Base-by-base conservation (phyloP, 2,113 vertebrate species). In the Tenebrosternarchus preto region DNA sequence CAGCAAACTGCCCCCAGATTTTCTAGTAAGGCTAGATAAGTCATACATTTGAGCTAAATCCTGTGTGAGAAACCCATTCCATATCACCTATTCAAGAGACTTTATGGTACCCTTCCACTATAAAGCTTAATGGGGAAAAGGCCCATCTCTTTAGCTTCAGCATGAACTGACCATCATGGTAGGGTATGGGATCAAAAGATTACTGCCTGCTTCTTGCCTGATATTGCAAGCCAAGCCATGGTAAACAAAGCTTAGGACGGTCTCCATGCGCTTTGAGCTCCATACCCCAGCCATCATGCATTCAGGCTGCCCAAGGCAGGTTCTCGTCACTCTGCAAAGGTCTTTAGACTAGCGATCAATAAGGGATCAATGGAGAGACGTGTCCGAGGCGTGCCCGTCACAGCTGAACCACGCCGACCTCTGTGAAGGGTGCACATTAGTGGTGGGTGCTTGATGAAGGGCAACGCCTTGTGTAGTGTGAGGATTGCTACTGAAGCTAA, bases 291-390 rank as follows among this genome's bases (percentile, higher is more conserved):
- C 59, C 66, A 53, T 8, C 55, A 75, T 75, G 70, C 53, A 80
- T 66, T 74, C 24, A 27, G 61, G 17, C 25, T 53, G 36, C 69
- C 64, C 20, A 63, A 15, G 50, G n/a, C 63, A 63, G 66, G 25
- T 63, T 81, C 70, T 78, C 69, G 75, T 73, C 8, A 36, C 27
- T 75, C 56, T 76, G 55, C 60, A 73, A 55, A 57, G 39, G 25
- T 25, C 57, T 60, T 60, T 24, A 78, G 55, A 75, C 64, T 66
- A 36, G 29, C 67, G 75, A 84, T 88, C 83, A 84, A 81, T 84
- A 64, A 1, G 46, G 50, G 46, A 74, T 73, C 71, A 5, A 79
- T 76, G 31, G 66, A 24, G n/a, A 70, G 12, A 53, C 57, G 56
- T 50, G 63, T 31, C 6, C 55, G 53, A 50, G 43, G 15, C 43